Evolutionary conservation across 1,140 invertebrate species (phyloP).

Genomic region (Globodera rostochiensis): DNA sequence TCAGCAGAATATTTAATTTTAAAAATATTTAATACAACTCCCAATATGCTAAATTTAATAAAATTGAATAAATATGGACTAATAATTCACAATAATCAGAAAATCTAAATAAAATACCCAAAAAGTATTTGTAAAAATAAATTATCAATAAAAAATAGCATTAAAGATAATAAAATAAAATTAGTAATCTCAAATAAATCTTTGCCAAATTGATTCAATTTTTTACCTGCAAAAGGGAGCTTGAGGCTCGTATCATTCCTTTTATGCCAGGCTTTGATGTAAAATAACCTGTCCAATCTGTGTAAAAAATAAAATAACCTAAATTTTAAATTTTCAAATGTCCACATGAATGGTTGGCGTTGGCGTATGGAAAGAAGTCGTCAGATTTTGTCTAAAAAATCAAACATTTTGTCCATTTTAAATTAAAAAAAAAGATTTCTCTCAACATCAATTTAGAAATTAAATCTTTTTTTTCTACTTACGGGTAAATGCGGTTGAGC

Average conservation of each 20-base stretch:
- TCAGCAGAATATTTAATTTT: no score
- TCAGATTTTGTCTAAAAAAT: constrained; percentile 34
- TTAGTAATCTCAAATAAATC: not conserved
- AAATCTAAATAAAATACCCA: no score
- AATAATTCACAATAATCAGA: no score
- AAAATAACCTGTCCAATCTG: constrained; percentile 92
- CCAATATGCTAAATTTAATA: no score
- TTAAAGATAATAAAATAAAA: no score
- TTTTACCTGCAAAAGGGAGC: constrained; percentile 67
- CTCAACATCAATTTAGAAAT: not conserved
- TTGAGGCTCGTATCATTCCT: constrained; percentile 73
- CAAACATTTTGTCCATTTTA: not conserved
- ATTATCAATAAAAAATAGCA: no score
- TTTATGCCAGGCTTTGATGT: constrained; percentile 75
- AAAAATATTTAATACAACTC: no score
- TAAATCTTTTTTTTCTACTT: constrained; percentile 67
- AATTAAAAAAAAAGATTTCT: not conserved
- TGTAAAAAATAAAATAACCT: not conserved
- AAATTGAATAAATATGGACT: no score
- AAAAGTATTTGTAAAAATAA: no score
- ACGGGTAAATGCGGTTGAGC: constrained; percentile 74
- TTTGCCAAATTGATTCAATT: not conserved
- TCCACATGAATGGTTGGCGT: constrained; percentile 73
- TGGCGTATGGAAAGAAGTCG: constrained; percentile 90
- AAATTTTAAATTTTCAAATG: not conserved